Percentiles rank a stretch among this genome's conserved stretches.
Conservation (phyloP, 1,140 invertebrate species). For the Zaprionus ornatus region DNA sequence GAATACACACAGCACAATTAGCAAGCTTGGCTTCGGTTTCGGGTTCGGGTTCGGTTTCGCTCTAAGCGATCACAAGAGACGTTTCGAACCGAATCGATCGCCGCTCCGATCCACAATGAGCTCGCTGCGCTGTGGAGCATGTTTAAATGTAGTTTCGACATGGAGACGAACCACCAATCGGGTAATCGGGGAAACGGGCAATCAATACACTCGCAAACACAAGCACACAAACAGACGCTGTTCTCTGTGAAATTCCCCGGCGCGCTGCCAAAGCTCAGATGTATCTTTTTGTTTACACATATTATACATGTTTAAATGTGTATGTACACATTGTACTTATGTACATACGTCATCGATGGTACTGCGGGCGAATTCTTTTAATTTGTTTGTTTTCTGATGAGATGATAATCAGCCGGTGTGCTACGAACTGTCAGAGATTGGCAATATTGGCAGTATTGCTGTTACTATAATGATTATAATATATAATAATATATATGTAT, state of each 20-base stretch:
- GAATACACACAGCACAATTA: conserved; percentile 14
- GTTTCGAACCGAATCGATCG: conserved; percentile 19
- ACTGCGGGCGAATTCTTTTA: neutral
- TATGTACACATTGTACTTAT: neutral
- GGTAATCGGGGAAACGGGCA: neutral
- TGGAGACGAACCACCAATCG: conserved; percentile 19
- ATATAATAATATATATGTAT: too few relatives aligned
- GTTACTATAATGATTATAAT: too few relatives aligned
- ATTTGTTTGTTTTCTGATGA: conserved; percentile 20
- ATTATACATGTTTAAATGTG: neutral
- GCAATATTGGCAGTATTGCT: too few relatives aligned
- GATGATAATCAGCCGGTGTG: neutral
- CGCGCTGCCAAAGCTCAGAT: conserved; percentile 7
- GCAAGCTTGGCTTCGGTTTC: conserved; percentile 1
- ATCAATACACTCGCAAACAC: neutral
- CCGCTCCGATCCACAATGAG: conserved; percentile 53
- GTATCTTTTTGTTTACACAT: conserved; percentile 13
- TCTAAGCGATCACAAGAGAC: conserved; percentile 16
- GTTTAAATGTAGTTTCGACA: conserved; percentile 51
- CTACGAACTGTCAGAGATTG: neutral
- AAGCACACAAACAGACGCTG: conserved; percentile 19
- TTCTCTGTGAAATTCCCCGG: conserved; percentile 34
- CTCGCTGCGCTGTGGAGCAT: conserved; percentile 15
- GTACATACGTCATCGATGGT: conserved; percentile 41
- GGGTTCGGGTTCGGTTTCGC: neutral